phyloP scores from a whole-genome alignment of 2,113 vertebrate genomes.

The Coptodon rendalli region DNA sequence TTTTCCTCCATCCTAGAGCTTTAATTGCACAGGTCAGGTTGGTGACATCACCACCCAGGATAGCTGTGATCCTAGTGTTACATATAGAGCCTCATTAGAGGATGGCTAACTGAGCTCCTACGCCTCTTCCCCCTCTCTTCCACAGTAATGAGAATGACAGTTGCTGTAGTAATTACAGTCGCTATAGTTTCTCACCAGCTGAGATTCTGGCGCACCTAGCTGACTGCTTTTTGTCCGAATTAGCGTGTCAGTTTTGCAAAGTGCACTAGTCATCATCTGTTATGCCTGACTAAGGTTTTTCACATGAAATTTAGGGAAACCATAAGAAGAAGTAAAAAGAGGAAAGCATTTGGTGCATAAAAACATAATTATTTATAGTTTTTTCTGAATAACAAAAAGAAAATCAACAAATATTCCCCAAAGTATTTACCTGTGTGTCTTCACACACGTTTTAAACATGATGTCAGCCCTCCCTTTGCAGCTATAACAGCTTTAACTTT shows the following conservation, averaged over 20 bases:
- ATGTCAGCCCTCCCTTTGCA: neutral
- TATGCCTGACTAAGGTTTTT: neutral
- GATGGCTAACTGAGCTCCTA: neutral
- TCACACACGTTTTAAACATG: neutral
- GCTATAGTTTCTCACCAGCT: neutral
- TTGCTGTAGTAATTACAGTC: slow-evolving; percentile 43
- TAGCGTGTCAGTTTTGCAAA: neutral
- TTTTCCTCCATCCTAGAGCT: neutral
- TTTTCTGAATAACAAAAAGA: neutral
- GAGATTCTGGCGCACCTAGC: neutral
- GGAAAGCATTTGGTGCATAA: neutral
- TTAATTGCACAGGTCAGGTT: slow-evolving; percentile 48
- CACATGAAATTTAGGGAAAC: neutral
- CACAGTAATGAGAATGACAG: slow-evolving; percentile 43
- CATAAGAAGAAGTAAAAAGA: neutral
- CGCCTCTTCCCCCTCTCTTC: neutral
- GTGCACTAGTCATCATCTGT: neutral
- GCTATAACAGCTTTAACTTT: neutral
- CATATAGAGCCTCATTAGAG: slow-evolving; percentile 56
- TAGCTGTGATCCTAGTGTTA: slow-evolving; percentile 44
- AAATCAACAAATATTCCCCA: neutral
- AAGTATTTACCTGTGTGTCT: accelerated
- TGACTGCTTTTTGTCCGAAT: neutral
- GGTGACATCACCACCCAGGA: slow-evolving; percentile 25
- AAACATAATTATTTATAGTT: neutral